Conservation (phyloP, 37 sponge, comb jelly and placozoan species). For the Mnemiopsis leidyi region DNA sequence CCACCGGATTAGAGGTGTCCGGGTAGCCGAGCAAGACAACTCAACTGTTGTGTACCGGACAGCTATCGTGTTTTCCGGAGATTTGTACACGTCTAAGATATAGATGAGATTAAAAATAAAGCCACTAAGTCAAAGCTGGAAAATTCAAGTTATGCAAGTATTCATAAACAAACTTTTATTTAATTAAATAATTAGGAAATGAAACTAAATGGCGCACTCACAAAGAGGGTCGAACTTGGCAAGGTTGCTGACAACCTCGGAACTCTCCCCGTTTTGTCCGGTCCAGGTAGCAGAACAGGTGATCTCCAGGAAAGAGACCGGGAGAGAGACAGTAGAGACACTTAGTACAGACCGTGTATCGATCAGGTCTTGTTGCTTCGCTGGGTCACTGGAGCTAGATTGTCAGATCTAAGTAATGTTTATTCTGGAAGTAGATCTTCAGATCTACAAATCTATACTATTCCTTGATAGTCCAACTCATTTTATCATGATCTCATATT, state of each 20-base stretch:
- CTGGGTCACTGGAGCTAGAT: conserved; percentile 13
- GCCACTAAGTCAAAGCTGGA: no score
- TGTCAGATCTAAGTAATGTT: not conserved
- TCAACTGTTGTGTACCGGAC: conserved; percentile 59
- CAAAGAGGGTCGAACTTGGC: conserved; percentile 47
- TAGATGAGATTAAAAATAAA: no score
- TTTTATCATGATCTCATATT: no score
- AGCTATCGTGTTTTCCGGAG: conserved; percentile 48
- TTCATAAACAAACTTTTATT: no score
- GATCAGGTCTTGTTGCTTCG: conserved; percentile 18
- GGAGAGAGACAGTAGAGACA: not conserved
- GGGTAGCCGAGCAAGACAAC: conserved; percentile 36
- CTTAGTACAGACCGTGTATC: conserved; percentile 3
- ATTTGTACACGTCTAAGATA: conserved; percentile 58
- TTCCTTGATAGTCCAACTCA: no score
- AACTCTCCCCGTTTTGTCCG: not conserved
- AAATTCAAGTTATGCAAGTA: no score
- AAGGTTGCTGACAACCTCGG: conserved; percentile 10
- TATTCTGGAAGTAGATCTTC: no score
- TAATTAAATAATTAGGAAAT: not conserved
- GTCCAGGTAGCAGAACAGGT: conserved; percentile 14
- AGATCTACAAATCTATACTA: no score
- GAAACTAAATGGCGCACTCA: no score
- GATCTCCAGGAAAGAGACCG: not conserved
- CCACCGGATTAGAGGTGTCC: conserved; percentile 25